Percentiles rank a stretch among this genome's conserved stretches.
These are phyloP conservation scores for Flabesymbios commensalis DNA, from an alignment of 2,888 invertebrate species.

Conservation along the genomic window DNA sequence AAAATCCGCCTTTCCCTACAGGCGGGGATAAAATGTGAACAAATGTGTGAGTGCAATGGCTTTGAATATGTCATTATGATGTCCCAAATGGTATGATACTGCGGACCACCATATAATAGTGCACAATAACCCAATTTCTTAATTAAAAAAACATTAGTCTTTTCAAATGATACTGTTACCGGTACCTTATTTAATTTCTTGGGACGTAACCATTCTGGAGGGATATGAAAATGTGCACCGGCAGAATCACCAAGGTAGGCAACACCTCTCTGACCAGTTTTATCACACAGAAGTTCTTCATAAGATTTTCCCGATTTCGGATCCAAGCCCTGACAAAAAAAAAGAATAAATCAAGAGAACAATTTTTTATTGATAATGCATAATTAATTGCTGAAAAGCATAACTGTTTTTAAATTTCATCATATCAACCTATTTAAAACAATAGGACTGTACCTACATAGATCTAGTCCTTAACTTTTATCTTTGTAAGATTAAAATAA, in stretches of 20 bases:
- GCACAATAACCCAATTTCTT: too few species aligned
- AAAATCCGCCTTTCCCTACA: too few species aligned
- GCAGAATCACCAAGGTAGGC: constrained; percentile 63
- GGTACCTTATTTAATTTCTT: constrained; percentile 49
- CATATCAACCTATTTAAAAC: too few species aligned
- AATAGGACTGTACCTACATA: too few species aligned
- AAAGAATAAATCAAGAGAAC: neutral
- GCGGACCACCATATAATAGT: too few species aligned
- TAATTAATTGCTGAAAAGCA: neutral
- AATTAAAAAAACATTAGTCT: neutral
- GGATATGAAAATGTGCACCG: constrained; percentile 65
- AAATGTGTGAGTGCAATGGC: too few species aligned
- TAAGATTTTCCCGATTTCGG: constrained; percentile 46
- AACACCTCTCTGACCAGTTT: constrained; percentile 51
- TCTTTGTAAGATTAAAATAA: too few species aligned
- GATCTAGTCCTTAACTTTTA: too few species aligned
- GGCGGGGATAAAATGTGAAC: too few species aligned
- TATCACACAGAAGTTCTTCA: constrained; percentile 57
- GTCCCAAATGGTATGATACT: too few species aligned
- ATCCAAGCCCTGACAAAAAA: constrained; percentile 48
- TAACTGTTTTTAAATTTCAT: neutral
- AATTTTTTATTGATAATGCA: neutral
- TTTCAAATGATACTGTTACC: neutral
- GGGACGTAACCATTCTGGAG: constrained; percentile 63
- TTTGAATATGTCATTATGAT: too few species aligned